These are phyloP conservation scores for Stomorhina lunata DNA, from an alignment of 2,888 invertebrate species.

Conservation along the genomic window DNA sequence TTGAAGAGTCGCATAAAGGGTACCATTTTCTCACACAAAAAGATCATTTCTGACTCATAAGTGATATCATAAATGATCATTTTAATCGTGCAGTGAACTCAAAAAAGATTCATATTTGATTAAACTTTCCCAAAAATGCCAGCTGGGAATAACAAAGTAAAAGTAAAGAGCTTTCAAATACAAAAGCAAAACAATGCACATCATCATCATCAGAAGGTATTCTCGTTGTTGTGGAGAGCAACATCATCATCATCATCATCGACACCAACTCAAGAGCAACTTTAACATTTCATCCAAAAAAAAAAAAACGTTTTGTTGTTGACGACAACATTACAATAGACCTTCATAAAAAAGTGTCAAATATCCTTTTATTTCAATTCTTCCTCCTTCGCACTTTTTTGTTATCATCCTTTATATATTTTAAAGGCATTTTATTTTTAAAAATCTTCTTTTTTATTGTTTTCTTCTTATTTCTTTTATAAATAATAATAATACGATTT, in stretches of 20 bases:
- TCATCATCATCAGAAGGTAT: conserved; percentile 57
- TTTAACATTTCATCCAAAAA: conserved; percentile 29
- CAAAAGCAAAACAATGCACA: conserved; percentile 66
- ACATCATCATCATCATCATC: conserved; percentile 67
- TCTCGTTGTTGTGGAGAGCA: conserved; percentile 53
- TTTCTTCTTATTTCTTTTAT: conserved; percentile 15
- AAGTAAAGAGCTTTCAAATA: conserved; percentile 16
- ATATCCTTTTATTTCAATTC: conserved; percentile 63
- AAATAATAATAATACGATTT: conserved; percentile 54
- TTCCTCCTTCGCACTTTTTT: neutral
- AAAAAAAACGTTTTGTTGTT: conserved; percentile 48
- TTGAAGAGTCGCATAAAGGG: too few relatives aligned
- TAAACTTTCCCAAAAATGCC: neutral
- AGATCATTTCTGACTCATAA: too few relatives aligned
- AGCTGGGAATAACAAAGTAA: neutral
- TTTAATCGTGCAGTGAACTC: too few relatives aligned
- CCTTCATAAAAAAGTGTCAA: conserved; percentile 67
- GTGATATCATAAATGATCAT: too few relatives aligned
- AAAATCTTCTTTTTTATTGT: conserved; percentile 17
- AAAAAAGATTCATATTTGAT: too few relatives aligned
- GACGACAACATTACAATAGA: conserved; percentile 61
- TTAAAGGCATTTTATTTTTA: conserved; percentile 40
- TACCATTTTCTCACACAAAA: too few relatives aligned
- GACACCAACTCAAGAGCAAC: conserved; percentile 64
- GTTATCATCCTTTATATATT: conserved; percentile 13